phyloP scores from a whole-genome alignment of 1,140 invertebrate genomes.

The Meloidogyne exigua region DNA sequence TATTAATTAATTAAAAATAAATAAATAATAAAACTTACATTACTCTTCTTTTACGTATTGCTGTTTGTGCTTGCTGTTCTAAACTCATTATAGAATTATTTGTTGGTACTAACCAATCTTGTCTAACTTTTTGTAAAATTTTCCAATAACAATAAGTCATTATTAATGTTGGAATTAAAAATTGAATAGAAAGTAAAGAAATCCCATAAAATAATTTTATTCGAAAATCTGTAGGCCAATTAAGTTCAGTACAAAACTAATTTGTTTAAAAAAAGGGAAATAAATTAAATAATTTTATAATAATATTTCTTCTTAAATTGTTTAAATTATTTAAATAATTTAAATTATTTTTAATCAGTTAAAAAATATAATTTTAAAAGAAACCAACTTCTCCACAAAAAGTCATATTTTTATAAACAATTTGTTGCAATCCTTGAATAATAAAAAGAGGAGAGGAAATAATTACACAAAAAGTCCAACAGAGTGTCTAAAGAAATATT shows the following conservation, averaged over 20 bases:
- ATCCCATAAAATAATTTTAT: slow-evolving; percentile 56
- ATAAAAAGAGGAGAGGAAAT: slow-evolving; percentile 61
- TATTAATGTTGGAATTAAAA: slow-evolving; percentile 55
- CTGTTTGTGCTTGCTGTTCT: slow-evolving; percentile 62
- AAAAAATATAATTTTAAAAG: background rate
- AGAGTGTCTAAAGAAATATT: slow-evolving; percentile 24
- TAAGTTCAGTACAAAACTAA: slow-evolving; percentile 62
- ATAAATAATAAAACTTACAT: slow-evolving; percentile 38
- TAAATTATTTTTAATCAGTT: background rate
- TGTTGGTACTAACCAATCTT: slow-evolving; percentile 57
- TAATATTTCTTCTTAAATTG: too few relatives aligned
- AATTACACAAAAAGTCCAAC: slow-evolving; percentile 51
- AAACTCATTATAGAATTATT: slow-evolving; percentile 58
- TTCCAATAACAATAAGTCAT: slow-evolving; percentile 64
- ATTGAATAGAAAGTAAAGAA: slow-evolving; percentile 54
- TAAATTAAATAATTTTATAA: background rate
- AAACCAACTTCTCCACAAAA: slow-evolving; percentile 54
- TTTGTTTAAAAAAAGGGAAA: background rate
- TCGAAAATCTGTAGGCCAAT: slow-evolving; percentile 49
- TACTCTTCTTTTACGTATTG: slow-evolving; percentile 60
- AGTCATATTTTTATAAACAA: slow-evolving; percentile 55
- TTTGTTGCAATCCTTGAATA: slow-evolving; percentile 50
- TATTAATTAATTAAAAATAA: background rate
- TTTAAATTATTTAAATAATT: too few relatives aligned
- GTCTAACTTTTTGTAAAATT: slow-evolving; percentile 62